Evolutionary conservation across 2,113 vertebrate species (phyloP).

Genomic region (Campylomormyrus tamandua): DNA sequence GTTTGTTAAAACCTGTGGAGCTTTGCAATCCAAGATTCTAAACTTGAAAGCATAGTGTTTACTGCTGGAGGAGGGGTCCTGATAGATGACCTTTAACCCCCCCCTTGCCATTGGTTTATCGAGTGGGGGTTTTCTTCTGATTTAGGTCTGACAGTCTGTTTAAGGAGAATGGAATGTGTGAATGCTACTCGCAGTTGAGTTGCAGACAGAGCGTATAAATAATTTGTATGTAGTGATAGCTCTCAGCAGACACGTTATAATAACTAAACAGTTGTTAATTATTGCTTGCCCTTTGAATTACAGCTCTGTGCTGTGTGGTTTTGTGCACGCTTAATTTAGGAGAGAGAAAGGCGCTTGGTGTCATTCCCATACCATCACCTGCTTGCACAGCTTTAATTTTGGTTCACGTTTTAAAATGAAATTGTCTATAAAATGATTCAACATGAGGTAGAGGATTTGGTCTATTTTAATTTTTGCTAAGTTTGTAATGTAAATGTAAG

Average conservation of each 20-base stretch:
- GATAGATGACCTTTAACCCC: neutral
- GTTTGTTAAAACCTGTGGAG: neutral
- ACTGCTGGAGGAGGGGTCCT: neutral
- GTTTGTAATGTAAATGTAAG: neutral
- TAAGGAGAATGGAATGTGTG: neutral
- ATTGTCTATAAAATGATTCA: neutral
- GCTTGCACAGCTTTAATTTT: neutral
- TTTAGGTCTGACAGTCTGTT: neutral
- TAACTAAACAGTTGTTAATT: neutral
- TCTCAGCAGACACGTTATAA: neutral
- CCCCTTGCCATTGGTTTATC: neutral
- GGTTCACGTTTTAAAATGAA: neutral
- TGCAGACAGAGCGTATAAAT: neutral
- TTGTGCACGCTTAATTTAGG: neutral
- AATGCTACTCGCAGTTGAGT: neutral
- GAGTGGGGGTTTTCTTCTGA: neutral
- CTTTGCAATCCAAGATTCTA: neutral
- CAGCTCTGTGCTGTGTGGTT: neutral
- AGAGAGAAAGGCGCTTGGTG: neutral
- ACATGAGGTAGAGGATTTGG: neutral
- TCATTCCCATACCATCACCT: neutral
- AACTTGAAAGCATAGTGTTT: neutral
- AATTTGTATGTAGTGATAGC: neutral
- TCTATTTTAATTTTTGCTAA: neutral
- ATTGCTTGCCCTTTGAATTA: neutral